Conservation (phyloP, 1,140 invertebrate species). For the Psix sp. region DNA sequence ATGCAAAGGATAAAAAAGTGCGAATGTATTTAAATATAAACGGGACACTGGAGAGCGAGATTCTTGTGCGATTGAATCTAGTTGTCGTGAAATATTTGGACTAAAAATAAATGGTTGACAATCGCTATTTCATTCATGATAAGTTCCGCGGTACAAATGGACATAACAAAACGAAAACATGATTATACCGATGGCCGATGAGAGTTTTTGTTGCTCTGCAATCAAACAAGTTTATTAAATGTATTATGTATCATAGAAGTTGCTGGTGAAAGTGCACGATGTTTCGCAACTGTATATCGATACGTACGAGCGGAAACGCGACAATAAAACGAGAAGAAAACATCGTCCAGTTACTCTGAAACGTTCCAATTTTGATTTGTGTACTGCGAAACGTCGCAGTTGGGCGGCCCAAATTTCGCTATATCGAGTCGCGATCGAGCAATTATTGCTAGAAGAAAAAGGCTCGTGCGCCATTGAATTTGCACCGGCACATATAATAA, state of each 20-base stretch:
- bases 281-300: conserved; percentile 37
- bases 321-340: conserved; percentile 16
- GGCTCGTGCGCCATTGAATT: too few relatives aligned
- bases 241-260: conserved; percentile 42
- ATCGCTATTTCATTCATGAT: conserved; percentile 25
- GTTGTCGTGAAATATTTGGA: conserved; percentile 11
- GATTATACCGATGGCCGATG: conserved; percentile 33
- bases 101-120: conserved; percentile 5
- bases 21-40: too few relatives aligned
- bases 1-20: background rate
- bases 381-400: too few relatives aligned
- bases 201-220: conserved; percentile 28
- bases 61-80: conserved; percentile 3
- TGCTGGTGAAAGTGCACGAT: conserved; percentile 44
- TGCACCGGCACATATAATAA: too few relatives aligned
- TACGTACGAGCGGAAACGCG: conserved; percentile 18
- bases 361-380: too few relatives aligned
- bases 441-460: too few relatives aligned
- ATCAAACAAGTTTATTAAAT: conserved; percentile 36
- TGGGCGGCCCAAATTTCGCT: too few relatives aligned
- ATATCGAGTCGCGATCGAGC: too few relatives aligned
- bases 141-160: conserved; percentile 29
- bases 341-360: too few relatives aligned
- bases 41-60: background rate
- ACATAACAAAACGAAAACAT: conserved; percentile 25